Conservation (phyloP, 2,797 vertebrate species). For the Anableps anableps region DNA sequence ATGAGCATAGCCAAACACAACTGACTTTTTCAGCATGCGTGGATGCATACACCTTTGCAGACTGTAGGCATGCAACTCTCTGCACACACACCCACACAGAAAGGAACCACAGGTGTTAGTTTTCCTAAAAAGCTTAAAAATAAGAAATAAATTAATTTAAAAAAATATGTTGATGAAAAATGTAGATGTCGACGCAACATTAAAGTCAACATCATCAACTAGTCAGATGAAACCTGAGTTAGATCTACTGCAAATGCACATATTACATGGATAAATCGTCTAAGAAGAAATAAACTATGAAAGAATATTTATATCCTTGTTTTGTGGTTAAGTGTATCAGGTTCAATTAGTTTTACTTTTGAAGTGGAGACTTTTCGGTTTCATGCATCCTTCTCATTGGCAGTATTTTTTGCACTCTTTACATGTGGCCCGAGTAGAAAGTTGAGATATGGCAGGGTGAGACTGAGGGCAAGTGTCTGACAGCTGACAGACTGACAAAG, state of each 20-base stretch:
- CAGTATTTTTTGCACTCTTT: background rate
- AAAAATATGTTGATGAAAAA: background rate
- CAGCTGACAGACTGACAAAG: constrained; percentile 13
- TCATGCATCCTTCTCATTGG: background rate
- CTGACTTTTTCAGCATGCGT: background rate
- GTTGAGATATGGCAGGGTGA: background rate
- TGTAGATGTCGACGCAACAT: too few relatives aligned
- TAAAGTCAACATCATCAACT: background rate
- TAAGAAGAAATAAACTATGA: background rate
- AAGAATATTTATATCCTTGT: background rate
- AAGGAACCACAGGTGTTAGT: background rate
- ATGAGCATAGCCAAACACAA: background rate
- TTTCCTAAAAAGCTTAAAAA: background rate
- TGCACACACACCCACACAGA: background rate
- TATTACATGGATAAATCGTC: background rate
- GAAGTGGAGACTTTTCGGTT: background rate
- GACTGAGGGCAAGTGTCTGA: background rate
- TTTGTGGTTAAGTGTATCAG: background rate
- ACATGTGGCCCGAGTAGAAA: background rate
- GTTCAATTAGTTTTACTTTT: background rate
- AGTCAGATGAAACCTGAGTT: background rate
- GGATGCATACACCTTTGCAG: background rate
- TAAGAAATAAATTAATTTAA: background rate
- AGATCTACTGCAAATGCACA: background rate
- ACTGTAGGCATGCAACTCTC: background rate